Evolutionary conservation across 2,888 invertebrate genomes (phyloP).

Genomic region (Campoletis raptor): DNA sequence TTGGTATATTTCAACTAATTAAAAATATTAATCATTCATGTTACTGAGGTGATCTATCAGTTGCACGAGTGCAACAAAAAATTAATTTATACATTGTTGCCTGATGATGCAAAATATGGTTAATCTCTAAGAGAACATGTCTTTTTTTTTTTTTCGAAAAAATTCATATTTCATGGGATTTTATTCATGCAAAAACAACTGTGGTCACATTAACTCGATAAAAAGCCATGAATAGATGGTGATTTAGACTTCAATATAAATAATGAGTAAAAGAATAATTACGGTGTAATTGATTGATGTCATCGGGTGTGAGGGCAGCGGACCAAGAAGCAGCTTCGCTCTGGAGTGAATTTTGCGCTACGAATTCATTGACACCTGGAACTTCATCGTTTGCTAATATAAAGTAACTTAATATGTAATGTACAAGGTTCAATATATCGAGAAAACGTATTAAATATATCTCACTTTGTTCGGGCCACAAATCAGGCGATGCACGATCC

Average conservation of each 20-base stretch:
- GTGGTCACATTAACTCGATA: neutral
- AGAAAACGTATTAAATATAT: slow-evolving; percentile 70
- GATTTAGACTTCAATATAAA: neutral
- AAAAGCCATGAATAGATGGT: neutral
- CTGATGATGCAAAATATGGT: neutral
- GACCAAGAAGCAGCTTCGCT: slow-evolving; percentile 89
- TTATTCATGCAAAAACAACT: neutral
- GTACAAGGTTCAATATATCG: neutral
- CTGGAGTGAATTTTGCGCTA: slow-evolving; percentile 88
- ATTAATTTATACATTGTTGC: too few relatives aligned
- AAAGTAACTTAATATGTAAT: slow-evolving; percentile 62
- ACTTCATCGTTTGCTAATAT: slow-evolving; percentile 86
- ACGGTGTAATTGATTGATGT: slow-evolving; percentile 92
- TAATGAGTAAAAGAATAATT: slow-evolving; percentile 80
- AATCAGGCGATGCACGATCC: slow-evolving; percentile 97
- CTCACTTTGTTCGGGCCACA: slow-evolving; percentile 98
- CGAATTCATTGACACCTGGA: slow-evolving; percentile 95
- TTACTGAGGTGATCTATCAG: too few relatives aligned
- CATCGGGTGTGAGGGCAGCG: slow-evolving; percentile 89
- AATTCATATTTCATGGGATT: neutral
- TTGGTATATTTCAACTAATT: neutral
- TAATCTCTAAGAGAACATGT: neutral
- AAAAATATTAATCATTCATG: too few relatives aligned
- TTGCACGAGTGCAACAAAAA: too few relatives aligned
- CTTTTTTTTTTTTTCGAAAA: neutral